Evolutionary conservation across 2,113 vertebrate genomes (phyloP).

Genomic region (Scartelaos histophorus): DNA sequence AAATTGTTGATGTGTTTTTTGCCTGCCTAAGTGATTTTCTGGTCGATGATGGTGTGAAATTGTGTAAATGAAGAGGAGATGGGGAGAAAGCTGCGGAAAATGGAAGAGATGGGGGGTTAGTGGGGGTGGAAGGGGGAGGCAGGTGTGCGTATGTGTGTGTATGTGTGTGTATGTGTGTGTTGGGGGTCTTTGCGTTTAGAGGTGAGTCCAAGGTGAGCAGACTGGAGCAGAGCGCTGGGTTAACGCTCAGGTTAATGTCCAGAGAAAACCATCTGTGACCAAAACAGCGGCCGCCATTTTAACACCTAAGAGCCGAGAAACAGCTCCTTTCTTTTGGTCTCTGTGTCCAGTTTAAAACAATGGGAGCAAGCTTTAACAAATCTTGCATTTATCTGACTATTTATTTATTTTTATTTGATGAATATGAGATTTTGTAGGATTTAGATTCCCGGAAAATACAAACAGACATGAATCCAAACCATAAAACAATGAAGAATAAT

Average conservation of each 20-base stretch:
- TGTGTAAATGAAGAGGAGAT: conserved; percentile 41
- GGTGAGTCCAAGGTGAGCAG: conserved; percentile 75
- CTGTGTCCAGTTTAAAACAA: background rate
- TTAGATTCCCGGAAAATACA: background rate
- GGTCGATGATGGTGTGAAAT: conserved; percentile 47
- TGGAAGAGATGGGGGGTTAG: conserved; percentile 22
- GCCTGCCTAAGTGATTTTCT: background rate
- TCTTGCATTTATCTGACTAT: background rate
- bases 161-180: background rate
- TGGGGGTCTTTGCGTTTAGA: conserved; percentile 60
- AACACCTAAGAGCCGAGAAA: background rate
- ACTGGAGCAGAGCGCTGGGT: conserved; percentile 52
- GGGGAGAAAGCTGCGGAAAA: conserved; percentile 35
- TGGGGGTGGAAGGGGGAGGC: conserved; percentile 3
- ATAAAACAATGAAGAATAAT: background rate
- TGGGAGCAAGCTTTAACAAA: background rate
- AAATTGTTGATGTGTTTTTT: background rate
- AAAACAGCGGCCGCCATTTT: background rate
- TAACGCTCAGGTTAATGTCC: conserved; percentile 65
- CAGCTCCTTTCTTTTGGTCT: conserved; percentile 10
- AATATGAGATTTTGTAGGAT: background rate
- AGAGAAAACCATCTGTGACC: conserved; percentile 35
- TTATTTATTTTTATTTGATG: background rate
- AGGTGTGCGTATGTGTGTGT: background rate
- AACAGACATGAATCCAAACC: no score